phyloP scores from a whole-genome alignment of 2,888 invertebrate genomes.

The Tipula lateralis region DNA sequence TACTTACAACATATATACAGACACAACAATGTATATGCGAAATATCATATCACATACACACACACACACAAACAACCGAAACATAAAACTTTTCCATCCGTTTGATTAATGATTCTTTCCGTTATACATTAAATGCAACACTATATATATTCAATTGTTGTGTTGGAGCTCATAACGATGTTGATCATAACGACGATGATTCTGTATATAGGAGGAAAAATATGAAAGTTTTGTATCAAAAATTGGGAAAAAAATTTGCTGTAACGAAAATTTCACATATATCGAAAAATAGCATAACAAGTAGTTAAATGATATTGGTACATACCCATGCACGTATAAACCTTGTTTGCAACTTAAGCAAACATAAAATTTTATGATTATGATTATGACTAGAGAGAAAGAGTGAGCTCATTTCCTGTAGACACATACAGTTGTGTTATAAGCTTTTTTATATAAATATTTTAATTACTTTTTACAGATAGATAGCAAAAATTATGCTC shows the following conservation, averaged over 20 bases:
- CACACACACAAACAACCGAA: too few relatives aligned
- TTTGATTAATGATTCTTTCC: background rate
- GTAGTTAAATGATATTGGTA: background rate
- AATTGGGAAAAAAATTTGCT: background rate
- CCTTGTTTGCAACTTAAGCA: background rate
- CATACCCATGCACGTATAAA: too few relatives aligned
- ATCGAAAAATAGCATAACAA: background rate
- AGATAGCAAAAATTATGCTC: background rate
- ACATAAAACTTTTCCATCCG: too few relatives aligned
- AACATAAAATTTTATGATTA: background rate
- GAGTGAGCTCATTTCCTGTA: background rate
- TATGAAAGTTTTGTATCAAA: background rate
- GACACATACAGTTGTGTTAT: background rate
- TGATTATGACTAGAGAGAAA: background rate
- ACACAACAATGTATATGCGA: too few relatives aligned
- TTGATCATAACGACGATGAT: background rate
- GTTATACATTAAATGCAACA: background rate
- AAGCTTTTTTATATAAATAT: background rate
- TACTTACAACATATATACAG: too few relatives aligned
- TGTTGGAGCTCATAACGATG: too few relatives aligned
- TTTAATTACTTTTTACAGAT: background rate
- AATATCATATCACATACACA: too few relatives aligned
- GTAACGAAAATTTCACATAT: background rate
- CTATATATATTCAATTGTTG: too few relatives aligned
- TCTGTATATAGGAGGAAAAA: background rate